Percentiles rank a stretch among this genome's conserved stretches.
phyloP scores from a whole-genome alignment of 2,113 vertebrate genomes.

The Gallinago undulata region DNA sequence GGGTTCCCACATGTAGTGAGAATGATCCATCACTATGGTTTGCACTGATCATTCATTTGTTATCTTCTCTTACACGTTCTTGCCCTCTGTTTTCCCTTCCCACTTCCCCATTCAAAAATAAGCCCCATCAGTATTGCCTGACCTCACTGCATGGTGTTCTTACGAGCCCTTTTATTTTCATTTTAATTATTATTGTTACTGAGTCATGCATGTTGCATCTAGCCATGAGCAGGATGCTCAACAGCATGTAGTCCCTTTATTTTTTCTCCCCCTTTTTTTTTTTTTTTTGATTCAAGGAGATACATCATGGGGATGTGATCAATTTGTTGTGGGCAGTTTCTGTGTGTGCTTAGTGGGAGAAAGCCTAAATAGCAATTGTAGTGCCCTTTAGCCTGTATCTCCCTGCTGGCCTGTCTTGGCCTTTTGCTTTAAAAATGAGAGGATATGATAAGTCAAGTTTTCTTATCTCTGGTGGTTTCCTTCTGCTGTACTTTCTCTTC shows the following conservation, averaged over 20 bases:
- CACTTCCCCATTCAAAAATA: constrained; percentile 5
- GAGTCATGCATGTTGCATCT: constrained; percentile 17
- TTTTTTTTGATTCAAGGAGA: background rate
- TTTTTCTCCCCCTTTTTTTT: no score
- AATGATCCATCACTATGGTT: constrained; percentile 53
- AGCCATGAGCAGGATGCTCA: constrained; percentile 34
- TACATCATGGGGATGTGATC: background rate
- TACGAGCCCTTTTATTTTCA: background rate
- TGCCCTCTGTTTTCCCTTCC: background rate
- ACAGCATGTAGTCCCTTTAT: background rate
- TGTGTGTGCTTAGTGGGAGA: background rate
- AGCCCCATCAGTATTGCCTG: background rate
- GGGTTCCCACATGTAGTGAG: constrained; percentile 42
- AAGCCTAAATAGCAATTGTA: background rate
- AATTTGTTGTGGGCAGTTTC: background rate
- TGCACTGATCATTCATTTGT: constrained; percentile 45
- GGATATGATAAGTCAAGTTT: background rate
- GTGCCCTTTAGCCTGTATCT: background rate
- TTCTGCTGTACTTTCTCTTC: background rate
- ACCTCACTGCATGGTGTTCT: constrained; percentile 57
- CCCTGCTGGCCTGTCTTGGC: background rate
- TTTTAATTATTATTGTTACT: background rate
- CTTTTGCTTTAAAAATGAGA: constrained; percentile 21
- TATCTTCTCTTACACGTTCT: constrained; percentile 13
- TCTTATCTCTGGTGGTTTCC: constrained; percentile 3